Conservation (phyloP, 2,797 vertebrate genomes). For the Hephaestus fuliginosus region DNA sequence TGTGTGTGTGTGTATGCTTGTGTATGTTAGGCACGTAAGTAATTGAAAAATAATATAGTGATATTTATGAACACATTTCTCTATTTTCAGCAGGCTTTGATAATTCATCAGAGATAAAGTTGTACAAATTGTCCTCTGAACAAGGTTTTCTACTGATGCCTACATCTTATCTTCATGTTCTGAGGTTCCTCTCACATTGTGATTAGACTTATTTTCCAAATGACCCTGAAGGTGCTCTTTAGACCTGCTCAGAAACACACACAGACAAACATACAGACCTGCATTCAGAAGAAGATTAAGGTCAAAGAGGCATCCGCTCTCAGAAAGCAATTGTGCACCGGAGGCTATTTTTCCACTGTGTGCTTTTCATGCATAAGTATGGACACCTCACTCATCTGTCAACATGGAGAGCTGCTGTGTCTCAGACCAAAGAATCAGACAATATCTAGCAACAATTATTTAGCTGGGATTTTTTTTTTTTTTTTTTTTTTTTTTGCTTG, state of each 20-base stretch:
- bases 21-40: constrained; percentile 28
- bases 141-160: constrained; percentile 4
- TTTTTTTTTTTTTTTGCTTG: not conserved
- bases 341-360: constrained; percentile 27
- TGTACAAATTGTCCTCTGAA: constrained; percentile 39
- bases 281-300: constrained; percentile 49
- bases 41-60: constrained; percentile 41
- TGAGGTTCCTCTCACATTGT: not conserved
- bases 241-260: constrained; percentile 18
- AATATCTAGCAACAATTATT: constrained; percentile 16
- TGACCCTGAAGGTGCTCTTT: constrained; percentile 14
- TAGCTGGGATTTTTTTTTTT: not conserved
- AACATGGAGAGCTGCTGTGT: constrained; percentile 34
- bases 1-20: constrained; percentile 15
- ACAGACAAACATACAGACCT: constrained; percentile 20
- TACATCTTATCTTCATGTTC: not conserved
- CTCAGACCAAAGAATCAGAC: constrained; percentile 11
- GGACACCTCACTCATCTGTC: constrained; percentile 23
- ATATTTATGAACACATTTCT: constrained; percentile 40
- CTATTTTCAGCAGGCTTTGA: constrained; percentile 40
- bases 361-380: constrained; percentile 25
- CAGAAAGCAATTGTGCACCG: constrained; percentile 30
- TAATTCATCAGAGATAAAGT: constrained; percentile 39
- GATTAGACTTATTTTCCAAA: constrained; percentile 6
- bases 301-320: constrained; percentile 53